These are phyloP conservation scores for Strix uralensis DNA, from an alignment of 2,113 vertebrate species.

Conservation along the genomic window DNA sequence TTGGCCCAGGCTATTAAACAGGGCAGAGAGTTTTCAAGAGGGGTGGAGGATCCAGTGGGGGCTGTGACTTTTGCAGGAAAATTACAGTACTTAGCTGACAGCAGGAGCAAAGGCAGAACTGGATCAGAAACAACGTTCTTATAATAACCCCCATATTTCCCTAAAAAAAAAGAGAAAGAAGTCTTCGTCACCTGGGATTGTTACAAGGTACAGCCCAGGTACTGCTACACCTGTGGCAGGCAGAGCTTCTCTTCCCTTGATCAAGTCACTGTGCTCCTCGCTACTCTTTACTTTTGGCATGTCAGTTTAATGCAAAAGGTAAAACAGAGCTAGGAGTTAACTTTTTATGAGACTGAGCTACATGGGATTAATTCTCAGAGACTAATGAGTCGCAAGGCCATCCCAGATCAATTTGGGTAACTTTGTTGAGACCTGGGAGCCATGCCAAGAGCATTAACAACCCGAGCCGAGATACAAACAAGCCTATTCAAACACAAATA, in stretches of 20 bases:
- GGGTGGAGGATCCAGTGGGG: not conserved
- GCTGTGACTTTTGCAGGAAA: not conserved
- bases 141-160: not conserved
- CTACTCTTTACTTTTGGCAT: not conserved
- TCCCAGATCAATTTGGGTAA: not conserved
- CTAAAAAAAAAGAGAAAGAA: not conserved
- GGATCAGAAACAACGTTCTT: not conserved
- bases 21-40: not conserved
- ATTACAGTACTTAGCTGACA: not conserved
- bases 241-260: not conserved
- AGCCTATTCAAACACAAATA: constrained; percentile 7
- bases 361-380: not conserved
- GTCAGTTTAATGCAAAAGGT: not conserved
- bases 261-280: not conserved
- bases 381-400: not conserved
- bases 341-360: not conserved
- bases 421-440: not conserved
- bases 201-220: not conserved
- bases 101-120: not conserved
- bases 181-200: not conserved
- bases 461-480: not conserved
- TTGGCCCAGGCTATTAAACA: not conserved
- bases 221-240: not conserved
- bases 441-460: not conserved
- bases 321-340: not conserved